Evolutionary conservation across 1,140 invertebrate genomes (phyloP).

Genomic region (Papilio polytes): DNA sequence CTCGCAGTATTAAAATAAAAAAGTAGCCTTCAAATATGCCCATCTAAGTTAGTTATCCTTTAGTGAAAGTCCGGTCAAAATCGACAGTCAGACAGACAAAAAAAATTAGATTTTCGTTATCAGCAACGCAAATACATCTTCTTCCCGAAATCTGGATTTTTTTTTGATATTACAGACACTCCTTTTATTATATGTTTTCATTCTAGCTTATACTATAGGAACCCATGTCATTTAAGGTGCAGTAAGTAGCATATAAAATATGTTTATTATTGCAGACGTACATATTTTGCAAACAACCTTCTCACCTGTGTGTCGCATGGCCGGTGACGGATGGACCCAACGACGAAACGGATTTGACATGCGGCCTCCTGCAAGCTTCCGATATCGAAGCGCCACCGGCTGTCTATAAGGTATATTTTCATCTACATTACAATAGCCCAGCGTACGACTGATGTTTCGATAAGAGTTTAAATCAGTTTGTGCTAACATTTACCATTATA

Average conservation of each 20-base stretch:
- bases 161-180: no score
- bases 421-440: neutral
- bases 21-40: no score
- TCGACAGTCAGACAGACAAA: no score
- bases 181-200: no score
- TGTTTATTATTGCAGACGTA: constrained; percentile 53
- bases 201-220: neutral
- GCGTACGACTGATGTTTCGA: neutral
- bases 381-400: neutral
- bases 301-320: constrained; percentile 56
- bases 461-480: neutral
- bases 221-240: neutral
- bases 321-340: neutral
- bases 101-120: no score
- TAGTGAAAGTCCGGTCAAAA: no score
- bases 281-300: constrained; percentile 57
- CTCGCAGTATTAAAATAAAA: no score
- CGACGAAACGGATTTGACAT: neutral
- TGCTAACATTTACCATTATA: neutral
- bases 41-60: no score
- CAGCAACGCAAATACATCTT: no score
- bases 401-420: neutral
- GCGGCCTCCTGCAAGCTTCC: neutral
- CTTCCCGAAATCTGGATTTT: no score
- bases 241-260: neutral